Conservation (phyloP, 2,797 vertebrate genomes). For the Smutsia temminckii region DNA sequence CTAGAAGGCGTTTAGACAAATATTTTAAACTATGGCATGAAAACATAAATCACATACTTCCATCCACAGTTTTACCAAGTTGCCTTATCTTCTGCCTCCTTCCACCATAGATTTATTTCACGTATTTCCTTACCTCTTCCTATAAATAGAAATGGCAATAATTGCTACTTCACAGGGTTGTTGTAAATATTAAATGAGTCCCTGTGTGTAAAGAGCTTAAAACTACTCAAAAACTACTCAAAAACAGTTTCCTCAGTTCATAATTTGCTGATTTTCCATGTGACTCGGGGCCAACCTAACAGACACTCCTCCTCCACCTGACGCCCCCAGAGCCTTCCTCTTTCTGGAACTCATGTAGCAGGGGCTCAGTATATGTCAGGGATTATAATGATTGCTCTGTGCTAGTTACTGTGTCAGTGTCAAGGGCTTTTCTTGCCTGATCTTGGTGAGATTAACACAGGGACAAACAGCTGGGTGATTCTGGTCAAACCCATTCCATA, state of each 20-base stretch:
- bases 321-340: no score
- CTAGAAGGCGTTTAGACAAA: not conserved
- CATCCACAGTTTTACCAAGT: not conserved
- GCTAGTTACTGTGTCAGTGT: not conserved
- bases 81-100: not conserved
- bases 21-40: not conserved
- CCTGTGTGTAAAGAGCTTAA: not conserved
- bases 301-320: no score
- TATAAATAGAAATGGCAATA: not conserved
- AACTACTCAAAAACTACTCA: no score
- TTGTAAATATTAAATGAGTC: not conserved
- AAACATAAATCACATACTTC: not conserved
- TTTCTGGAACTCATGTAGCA: not conserved
- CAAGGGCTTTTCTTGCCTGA: not conserved
- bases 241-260: no score
- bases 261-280: no score
- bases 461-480: not conserved
- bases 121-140: not conserved
- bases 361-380: fast-evolving
- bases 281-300: no score
- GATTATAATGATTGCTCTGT: fast-evolving
- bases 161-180: not conserved
- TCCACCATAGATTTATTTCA: not conserved
- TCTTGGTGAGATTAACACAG: not conserved
- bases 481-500: not conserved